Conservation (phyloP, 2,888 invertebrate genomes). For the Yponomeuta plumbellus region DNA sequence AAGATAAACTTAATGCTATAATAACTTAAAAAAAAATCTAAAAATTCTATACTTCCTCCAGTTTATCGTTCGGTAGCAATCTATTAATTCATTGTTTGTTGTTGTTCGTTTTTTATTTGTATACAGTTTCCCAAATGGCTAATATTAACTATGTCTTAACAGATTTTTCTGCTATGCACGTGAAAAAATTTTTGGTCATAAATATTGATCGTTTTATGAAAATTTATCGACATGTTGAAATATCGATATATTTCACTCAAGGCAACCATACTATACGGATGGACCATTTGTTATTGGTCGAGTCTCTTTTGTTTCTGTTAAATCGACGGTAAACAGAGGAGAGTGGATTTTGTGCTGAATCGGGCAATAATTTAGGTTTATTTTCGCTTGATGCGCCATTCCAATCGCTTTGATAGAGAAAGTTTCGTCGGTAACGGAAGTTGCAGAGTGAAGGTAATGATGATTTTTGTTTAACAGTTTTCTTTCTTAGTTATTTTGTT, state of each 20-base stretch:
- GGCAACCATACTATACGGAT: constrained; percentile 19
- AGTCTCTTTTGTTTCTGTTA: constrained; percentile 26
- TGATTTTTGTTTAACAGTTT: not conserved
- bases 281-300: constrained; percentile 22
- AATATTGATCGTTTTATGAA: no score
- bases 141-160: no score
- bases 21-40: no score
- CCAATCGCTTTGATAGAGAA: not conserved
- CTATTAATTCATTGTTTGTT: no score
- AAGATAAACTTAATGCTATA: no score
- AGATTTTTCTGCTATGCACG: no score
- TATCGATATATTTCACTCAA: not conserved
- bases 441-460: not conserved
- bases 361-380: constrained; percentile 14
- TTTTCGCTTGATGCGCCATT: constrained; percentile 8
- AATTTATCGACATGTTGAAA: no score
- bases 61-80: no score
- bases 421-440: not conserved
- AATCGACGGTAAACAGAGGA: constrained; percentile 25
- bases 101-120: no score
- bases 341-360: constrained; percentile 21
- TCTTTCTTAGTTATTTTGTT: not conserved
- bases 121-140: no score
- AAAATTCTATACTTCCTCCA: no score
- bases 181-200: no score